Evolutionary conservation across 2,113 vertebrate species (phyloP), one percentile per base, ranked within the genome.

Genomic region (Columba janthina): DNA sequence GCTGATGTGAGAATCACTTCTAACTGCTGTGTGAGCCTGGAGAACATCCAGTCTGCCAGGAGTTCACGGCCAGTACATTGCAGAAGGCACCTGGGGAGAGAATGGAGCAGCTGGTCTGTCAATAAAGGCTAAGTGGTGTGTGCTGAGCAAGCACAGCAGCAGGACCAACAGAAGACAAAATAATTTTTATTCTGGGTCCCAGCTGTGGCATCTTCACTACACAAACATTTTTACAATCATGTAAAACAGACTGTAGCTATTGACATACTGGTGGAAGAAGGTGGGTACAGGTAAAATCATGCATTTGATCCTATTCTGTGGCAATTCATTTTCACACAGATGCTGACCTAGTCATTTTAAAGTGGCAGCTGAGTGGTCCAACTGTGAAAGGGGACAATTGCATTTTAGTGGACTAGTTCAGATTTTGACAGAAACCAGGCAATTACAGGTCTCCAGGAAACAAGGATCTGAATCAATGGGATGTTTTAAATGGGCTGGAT

Each of bases 401-500:
- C 7, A 10, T 73, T 92, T 86, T 42, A 71, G 75, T 40, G 51
- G 44, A 62, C 12, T 65, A 46, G 34, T 60, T 80, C 34, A 64
- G 46, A 36, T 76, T 85, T 82, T 80, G 20, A 51, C 13, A 67
- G 58, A 79, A 54, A 53, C 34, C 40, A 82, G 36, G 58, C 58
- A 78, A 85, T 40, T 82, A 38, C 5, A 2, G 7, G 24, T 13
- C 24, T 60, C 20, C 62, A 66, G 86, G 25, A 92, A 92, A 92
- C 7, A 38, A 79, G 42, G 75, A 84, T 64, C 56, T 75, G 76
- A 88, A 96, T 83, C 75, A 95, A 86, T 3, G 1, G 64, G 80
- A 92, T 89, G 79, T 92, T 95, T 90, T 62, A 80, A 94, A 67
- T 34, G n/a, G 42, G 31, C 28, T 89, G 72, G 56, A 77, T 74